Evolutionary conservation across 2,888 invertebrate species (phyloP), one percentile per base, ranked within the genome.

Genomic region (Andrena marginata): DNA sequence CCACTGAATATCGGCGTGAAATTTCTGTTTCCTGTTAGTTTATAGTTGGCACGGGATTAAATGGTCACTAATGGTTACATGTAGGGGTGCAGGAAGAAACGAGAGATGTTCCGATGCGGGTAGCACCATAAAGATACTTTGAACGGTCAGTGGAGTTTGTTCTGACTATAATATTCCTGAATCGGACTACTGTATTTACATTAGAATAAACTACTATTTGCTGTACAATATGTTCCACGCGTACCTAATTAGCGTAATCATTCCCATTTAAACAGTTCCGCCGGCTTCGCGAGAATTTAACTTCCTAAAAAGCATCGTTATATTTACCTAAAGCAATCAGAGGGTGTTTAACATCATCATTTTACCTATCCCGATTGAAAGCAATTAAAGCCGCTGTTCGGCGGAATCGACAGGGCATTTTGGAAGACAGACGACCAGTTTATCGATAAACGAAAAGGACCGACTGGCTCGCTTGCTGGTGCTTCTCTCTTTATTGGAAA

Each of bases 391-490:
- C 65, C 29, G 35, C 10, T 13, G 49, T 48, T 10, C 4, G 49
- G 48, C 56, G 65, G 49, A n/a, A 29, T 67, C 29, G 65, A 10
- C 16, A 23, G 29, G 64, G 65, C 31, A 29, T 48, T 65, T 35
- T 65, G 49, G 33, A 35, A 35, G 33, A 51, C 23, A 48, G 73
- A 77, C 73, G 59, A n/a, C 29, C 60, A 13, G 33, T 69, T 68
- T 42, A 31, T 20, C 48, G 74, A 7, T 20, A 54, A 78, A 51
- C 54, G 54, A 48, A 26, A 77, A 54, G 10, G 10, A 20, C n/a
- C 13, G 59, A 65, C 26, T 60, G 23, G 8, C 5, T 35, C 26
- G 42, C 26, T 51, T 8, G 8, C 5, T 16, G 10, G 42, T 64
- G 64, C 35, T 76, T 69, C 63, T 23, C 64, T 26, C 49, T 51